Base-by-base conservation (phyloP, 2,113 vertebrate species). In the Mesembrinibis cayennensis region DNA sequence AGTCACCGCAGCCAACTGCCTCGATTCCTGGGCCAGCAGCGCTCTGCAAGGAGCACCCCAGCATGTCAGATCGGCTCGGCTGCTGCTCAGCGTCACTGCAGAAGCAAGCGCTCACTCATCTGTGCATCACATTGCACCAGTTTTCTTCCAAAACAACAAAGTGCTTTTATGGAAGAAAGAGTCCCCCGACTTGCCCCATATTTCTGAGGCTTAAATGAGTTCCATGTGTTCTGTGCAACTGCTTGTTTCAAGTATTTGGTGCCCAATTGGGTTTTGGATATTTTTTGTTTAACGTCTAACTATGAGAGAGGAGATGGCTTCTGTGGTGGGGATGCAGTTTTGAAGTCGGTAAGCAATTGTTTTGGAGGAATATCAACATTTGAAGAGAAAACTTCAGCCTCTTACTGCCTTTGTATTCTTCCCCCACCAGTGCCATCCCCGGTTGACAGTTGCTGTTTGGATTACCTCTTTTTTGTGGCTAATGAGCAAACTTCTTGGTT, bases 101-200 rank as follows among this genome's bases (percentile, higher is more conserved):
- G 87, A 49, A 87, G 86, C 44, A 50, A n/a, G 34, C 72, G 61
- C 65, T 79, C 42, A 1, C 85, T 92, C 92, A 87, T 92, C 70
- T 89, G 87, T 44, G 58, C 66, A 22, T 95, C 87, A 91, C 73
- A 88, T 55, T 76, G 66, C 66, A 82, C 26, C 66, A 34, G n/a
- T 50, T 80, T 76, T 78, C 70, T 69, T 94, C 93, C 77, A 89
- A 84, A 96, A 91, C 72, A 90, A 89, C 80, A 56, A 85, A 92
- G 65, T 69, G 44, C 30, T 94, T 86, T 76, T 38, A 71, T 19
- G 52, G 89, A 71, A 84, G 89, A 92, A 76, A 92, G 70, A 93
- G 61, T 72, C 27, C 65, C 72, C 56, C 1, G 2, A 20, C 44
- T 93, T 84, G 34, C 36, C 95, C 78, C 58, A 62, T 55, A 66